phyloP scores from a whole-genome alignment of 2,797 vertebrate species.

The Balearica regulorum region DNA sequence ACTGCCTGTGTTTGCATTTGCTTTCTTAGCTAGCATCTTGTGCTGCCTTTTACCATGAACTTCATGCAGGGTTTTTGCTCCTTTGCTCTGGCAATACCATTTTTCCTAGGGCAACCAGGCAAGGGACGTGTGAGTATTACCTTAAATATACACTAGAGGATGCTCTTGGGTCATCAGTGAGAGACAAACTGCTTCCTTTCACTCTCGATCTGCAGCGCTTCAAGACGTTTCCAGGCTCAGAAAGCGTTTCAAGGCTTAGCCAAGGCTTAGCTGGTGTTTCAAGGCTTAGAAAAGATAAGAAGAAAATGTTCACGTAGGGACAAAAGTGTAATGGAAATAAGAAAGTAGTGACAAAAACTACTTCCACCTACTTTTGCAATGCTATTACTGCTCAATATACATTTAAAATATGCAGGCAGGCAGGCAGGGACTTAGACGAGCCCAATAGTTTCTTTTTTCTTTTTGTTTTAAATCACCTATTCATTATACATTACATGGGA shows the following conservation, averaged over 20 bases:
- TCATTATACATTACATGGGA: neutral
- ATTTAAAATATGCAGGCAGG: neutral
- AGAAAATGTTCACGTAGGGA: neutral
- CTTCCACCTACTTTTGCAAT: neutral
- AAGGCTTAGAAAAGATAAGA: neutral
- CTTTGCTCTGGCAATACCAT: rapidly evolving
- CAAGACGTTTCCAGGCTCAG: neutral
- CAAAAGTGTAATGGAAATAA: neutral
- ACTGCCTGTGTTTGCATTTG: neutral
- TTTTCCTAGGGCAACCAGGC: neutral
- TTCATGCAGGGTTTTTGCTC: neutral
- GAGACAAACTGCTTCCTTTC: neutral
- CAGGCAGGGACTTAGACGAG: neutral
- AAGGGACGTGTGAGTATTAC: neutral
- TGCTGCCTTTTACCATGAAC: neutral
- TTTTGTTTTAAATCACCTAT: neutral
- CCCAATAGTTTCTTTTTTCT: neutral
- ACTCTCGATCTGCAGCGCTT: neutral
- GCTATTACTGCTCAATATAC: neutral
- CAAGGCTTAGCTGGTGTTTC: neutral
- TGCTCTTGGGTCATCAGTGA: slow-evolving; percentile 55
- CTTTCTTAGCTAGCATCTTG: neutral
- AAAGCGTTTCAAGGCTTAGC: neutral
- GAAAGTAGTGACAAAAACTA: neutral
- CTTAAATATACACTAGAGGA: slow-evolving; percentile 55